Conservation (phyloP, 1,140 invertebrate species). For the Nylanderia fulva region DNA sequence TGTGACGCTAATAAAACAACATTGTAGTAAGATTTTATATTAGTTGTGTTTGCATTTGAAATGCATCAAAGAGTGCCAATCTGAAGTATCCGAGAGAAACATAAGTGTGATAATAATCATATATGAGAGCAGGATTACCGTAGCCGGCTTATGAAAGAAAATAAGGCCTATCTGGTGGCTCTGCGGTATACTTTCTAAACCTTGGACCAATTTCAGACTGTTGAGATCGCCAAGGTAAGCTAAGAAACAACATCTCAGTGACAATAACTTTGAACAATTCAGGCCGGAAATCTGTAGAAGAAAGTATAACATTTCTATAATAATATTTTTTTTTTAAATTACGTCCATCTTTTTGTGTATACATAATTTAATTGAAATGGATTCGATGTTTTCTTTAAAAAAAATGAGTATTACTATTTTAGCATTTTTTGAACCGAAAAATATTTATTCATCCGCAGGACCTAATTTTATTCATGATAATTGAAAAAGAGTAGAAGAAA, state of each 20-base stretch:
- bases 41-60: slow-evolving; percentile 3
- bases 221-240: not conserved
- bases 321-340: not conserved
- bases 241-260: not conserved
- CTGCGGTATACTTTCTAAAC: slow-evolving; percentile 67
- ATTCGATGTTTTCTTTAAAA: not conserved
- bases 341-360: not conserved
- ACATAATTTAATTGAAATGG: not conserved
- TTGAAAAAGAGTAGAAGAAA: not conserved
- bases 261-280: not conserved
- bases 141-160: slow-evolving; percentile 28
- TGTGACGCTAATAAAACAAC: not conserved
- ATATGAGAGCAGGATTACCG: slow-evolving; percentile 15
- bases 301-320: slow-evolving; percentile 30
- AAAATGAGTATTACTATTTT: not conserved
- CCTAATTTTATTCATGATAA: not conserved
- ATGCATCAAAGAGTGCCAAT: slow-evolving; percentile 19
- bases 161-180: slow-evolving; percentile 14
- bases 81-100: slow-evolving; percentile 24
- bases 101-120: slow-evolving; percentile 57
- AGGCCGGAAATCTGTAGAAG: slow-evolving; percentile 5
- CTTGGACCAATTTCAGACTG: slow-evolving; percentile 58
- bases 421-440: not conserved
- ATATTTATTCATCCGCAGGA: not conserved
- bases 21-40: not conserved